These are phyloP conservation scores for Xiphias gladius DNA, from an alignment of 2,113 vertebrate genomes.

Conservation along the genomic window DNA sequence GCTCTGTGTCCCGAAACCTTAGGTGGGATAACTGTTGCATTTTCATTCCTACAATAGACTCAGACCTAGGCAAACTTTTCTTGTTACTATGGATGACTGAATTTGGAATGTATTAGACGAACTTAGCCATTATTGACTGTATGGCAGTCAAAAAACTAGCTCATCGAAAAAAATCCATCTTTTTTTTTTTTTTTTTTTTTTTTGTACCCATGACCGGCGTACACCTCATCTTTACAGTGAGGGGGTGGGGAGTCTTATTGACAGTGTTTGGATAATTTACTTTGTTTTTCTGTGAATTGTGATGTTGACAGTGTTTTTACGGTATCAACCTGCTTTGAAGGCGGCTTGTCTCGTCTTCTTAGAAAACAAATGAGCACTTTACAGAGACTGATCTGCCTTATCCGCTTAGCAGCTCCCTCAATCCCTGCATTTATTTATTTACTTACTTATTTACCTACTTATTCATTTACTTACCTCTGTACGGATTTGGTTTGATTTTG, in stretches of 20 bases:
- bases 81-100: conserved; percentile 15
- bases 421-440: conserved; percentile 79
- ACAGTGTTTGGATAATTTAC: conserved; percentile 74
- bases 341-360: conserved; percentile 78
- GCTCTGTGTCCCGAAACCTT: conserved; percentile 24
- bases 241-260: conserved; percentile 58
- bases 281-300: conserved; percentile 74
- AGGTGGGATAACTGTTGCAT: conserved; percentile 1
- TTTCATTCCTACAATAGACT: conserved; percentile 18
- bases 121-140: conserved; percentile 19
- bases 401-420: conserved; percentile 80
- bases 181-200: conserved; percentile 14
- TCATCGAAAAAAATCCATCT: conserved; percentile 24
- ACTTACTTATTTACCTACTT: conserved; percentile 80
- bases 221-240: conserved; percentile 29
- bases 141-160: conserved; percentile 24
- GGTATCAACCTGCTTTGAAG: conserved; percentile 77
- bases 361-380: conserved; percentile 85
- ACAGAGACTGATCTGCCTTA: conserved; percentile 83
- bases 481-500: conserved; percentile 73
- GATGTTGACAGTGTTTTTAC: conserved; percentile 73
- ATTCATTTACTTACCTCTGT: conserved; percentile 79
- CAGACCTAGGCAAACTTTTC: conserved; percentile 42
- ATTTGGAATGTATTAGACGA: conserved; percentile 21
- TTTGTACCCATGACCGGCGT: conserved; percentile 18